A percentile compares a stretch with the other conserved stretches of the same genome.
Evolutionary conservation across 2,113 vertebrate species (phyloP).

Genomic region (Centropus bengalensis): DNA sequence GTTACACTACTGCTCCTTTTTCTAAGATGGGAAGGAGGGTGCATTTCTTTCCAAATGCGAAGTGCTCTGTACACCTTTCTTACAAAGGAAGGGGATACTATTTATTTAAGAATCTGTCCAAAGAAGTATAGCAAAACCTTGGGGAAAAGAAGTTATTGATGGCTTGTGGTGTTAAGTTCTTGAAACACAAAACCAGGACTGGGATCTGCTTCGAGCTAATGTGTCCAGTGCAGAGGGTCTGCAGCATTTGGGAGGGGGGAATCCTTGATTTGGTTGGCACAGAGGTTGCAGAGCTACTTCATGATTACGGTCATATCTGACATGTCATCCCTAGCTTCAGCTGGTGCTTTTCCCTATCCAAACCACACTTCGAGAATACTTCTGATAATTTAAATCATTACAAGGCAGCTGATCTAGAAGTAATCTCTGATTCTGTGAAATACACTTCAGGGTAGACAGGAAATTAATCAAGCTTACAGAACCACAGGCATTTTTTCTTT

Average conservation of each 20-base stretch:
- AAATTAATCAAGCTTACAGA: not conserved
- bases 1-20: not conserved
- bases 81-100: not conserved
- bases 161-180: not conserved
- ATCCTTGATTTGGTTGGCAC: not conserved
- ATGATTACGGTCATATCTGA: not conserved
- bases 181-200: not conserved
- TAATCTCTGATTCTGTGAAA: not conserved
- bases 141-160: not conserved
- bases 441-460: not conserved
- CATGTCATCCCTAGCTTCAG: not conserved
- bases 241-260: not conserved
- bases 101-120: not conserved
- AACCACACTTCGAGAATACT: not conserved
- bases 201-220: not conserved
- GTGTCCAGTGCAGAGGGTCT: not conserved
- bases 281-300: not conserved
- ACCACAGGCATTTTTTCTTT: not conserved
- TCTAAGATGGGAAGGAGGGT: not conserved
- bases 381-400: not conserved
- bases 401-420: not conserved
- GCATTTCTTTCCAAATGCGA: not conserved
- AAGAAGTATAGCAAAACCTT: not conserved
- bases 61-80: fast-evolving
- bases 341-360: not conserved